Conservation (phyloP, 2,888 invertebrate genomes). For the Ashinkailepas kermadecensis region DNA sequence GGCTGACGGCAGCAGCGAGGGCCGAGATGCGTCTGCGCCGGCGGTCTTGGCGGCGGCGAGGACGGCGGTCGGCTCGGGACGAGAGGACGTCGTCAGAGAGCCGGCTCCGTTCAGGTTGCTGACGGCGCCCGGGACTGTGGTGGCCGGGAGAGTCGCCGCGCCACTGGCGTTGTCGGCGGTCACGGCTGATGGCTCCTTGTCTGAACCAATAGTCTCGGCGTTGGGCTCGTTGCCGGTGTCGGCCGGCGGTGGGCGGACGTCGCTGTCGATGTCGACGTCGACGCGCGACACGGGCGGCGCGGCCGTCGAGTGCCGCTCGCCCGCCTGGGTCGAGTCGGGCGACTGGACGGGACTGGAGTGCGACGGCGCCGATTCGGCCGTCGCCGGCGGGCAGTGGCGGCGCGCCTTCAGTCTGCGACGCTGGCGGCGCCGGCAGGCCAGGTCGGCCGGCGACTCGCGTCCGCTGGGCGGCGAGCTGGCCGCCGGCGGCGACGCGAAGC, state of each 20-base stretch:
- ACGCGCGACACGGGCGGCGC: too few relatives aligned
- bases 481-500: neutral
- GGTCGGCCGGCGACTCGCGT: neutral
- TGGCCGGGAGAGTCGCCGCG: too few relatives aligned
- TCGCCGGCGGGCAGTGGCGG: neutral
- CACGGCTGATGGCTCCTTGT: too few relatives aligned
- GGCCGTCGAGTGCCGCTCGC: neutral
- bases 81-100: too few relatives aligned
- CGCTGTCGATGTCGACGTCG: too few relatives aligned
- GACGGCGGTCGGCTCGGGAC: too few relatives aligned
- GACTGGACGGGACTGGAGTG: constrained; percentile 3
- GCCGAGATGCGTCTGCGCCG: too few relatives aligned
- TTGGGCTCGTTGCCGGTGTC: neutral
- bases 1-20: too few relatives aligned
- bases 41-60: too few relatives aligned
- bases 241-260: neutral
- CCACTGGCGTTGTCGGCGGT: too few relatives aligned
- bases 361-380: neutral
- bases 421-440: neutral
- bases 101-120: too few relatives aligned
- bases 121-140: too few relatives aligned
- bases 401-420: neutral
- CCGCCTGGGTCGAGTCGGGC: constrained; percentile 9
- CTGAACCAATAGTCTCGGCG: neutral
- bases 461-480: neutral